Evolutionary conservation across 1,140 invertebrate genomes (phyloP).

Genomic region (Laupala kohalensis): DNA sequence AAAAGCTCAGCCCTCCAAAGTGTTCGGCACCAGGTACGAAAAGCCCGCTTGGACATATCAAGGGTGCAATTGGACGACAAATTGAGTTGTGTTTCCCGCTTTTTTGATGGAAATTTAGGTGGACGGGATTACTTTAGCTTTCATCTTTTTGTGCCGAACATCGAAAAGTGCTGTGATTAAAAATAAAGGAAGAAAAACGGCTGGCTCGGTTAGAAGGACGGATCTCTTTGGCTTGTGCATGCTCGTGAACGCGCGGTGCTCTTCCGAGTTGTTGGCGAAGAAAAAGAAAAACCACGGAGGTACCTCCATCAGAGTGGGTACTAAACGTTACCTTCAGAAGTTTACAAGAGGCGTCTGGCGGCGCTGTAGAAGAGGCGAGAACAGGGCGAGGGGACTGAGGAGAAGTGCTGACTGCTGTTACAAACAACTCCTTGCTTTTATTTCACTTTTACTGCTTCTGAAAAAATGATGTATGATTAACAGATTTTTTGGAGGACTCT

Average conservation of each 20-base stretch:
- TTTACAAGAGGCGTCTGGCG: not conserved
- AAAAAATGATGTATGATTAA: not conserved
- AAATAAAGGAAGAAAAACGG: not conserved
- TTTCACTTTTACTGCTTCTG: not conserved
- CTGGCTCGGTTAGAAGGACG: not conserved
- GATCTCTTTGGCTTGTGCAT: not conserved
- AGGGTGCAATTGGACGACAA: not conserved
- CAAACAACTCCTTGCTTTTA: not conserved
- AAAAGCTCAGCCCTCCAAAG: not conserved
- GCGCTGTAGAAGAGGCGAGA: too few species aligned
- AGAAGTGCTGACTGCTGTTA: not conserved
- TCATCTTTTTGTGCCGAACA: not conserved
- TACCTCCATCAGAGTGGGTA: not conserved
- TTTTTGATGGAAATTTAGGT: not conserved
- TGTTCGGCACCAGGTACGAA: not conserved
- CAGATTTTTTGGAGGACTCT: not conserved
- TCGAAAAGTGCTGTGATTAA: not conserved
- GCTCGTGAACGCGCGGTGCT: not conserved
- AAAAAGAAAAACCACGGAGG: not conserved
- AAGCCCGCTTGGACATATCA: not conserved
- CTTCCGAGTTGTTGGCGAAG: not conserved
- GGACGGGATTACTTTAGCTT: not conserved
- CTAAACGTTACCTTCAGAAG: not conserved
- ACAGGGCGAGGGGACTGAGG: too few species aligned
- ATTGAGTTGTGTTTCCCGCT: not conserved